Evolutionary conservation across 1,140 invertebrate genomes (phyloP).

Genomic region (Drosophila mayri): DNA sequence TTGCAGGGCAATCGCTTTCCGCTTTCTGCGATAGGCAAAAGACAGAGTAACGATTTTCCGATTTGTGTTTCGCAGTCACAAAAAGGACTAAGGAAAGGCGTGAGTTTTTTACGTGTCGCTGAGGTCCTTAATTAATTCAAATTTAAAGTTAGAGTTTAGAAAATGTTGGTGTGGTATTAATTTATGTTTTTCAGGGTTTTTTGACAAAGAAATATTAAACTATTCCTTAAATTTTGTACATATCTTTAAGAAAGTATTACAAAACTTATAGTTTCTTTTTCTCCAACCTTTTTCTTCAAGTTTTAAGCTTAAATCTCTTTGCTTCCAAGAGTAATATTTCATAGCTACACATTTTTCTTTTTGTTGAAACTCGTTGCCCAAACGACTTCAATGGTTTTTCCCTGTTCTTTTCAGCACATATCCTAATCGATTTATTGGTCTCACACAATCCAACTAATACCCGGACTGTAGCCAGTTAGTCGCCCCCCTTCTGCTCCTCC

Average conservation of each 20-base stretch:
- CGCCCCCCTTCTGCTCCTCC: not conserved
- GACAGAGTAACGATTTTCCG: constrained; percentile 56
- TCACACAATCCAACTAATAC: constrained; percentile 46
- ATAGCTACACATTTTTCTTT: constrained; percentile 18
- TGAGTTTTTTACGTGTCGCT: not conserved
- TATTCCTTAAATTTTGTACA: too few relatives aligned
- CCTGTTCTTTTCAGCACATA: constrained; percentile 34
- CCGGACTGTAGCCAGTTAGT: constrained; percentile 24
- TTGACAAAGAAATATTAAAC: too few relatives aligned
- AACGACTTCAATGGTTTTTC: constrained; percentile 27
- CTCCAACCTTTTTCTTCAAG: not conserved
- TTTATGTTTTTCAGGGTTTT: too few relatives aligned
- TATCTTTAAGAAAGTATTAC: not conserved
- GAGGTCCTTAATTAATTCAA: not conserved
- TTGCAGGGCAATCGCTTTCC: constrained; percentile 11
- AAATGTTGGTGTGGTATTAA: too few relatives aligned
- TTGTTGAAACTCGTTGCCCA: constrained; percentile 12
- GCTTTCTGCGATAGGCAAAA: constrained; percentile 29
- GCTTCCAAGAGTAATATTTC: constrained; percentile 24
- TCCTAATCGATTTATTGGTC: constrained; percentile 74
- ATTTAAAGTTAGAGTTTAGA: not conserved
- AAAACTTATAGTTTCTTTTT: not conserved
- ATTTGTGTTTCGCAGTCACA: constrained; percentile 34
- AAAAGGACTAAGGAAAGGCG: too few relatives aligned
- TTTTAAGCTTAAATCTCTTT: not conserved